Evolutionary conservation across 2,888 invertebrate genomes (phyloP), one percentile per base, ranked within the genome.

Genomic region (Prosopocoilus inquinatus): DNA sequence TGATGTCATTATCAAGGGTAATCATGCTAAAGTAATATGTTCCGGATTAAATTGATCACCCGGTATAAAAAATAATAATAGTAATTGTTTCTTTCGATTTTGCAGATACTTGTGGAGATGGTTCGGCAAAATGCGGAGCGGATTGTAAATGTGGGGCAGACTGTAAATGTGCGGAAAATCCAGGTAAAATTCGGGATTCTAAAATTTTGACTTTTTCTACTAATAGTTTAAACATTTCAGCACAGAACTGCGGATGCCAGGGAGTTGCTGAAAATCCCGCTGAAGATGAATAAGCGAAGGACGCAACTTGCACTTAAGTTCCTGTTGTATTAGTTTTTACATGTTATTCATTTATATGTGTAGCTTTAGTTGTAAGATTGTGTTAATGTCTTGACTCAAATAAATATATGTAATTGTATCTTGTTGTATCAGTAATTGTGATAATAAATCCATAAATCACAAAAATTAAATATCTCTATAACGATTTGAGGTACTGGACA

Each of bases 121-220:
- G 81, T 51, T 71, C 73, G 60, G 78, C 79, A 53, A 80, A 80
- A 34, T 84, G 83, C 70, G 82, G 82, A 39, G 71, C 76, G 3
- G 76, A 74, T 67, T 84, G 83, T 78, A 81, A 81, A 44, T 84
- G 83, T 70, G 83, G 82, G 53, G 80, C 81, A 11, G 78, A 70
- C 67, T 84, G 84, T 75, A 78, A 80, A 15, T 84, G 84, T 71
- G 80, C 79, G 58, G 76, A 75, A 47, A 70, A 72, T 61, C 62
- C 73, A 61, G 64, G 68, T 63, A 54, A 28, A 11, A 9, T 13
- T 11, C n/a, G n/a, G n/a, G n/a, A n/a, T n/a, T n/a, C n/a, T 28
- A 28, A 28, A 5, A 15, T 2, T 15, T 43, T 34, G 47, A 36
- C 2, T 53, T 46, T 62, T 56, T 51, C 13, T 28, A 34, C 20